Evolutionary conservation across 2,797 vertebrate genomes (phyloP), one percentile per base, ranked within the genome.

Genomic region (Percopsis omiscomaycus): DNA sequence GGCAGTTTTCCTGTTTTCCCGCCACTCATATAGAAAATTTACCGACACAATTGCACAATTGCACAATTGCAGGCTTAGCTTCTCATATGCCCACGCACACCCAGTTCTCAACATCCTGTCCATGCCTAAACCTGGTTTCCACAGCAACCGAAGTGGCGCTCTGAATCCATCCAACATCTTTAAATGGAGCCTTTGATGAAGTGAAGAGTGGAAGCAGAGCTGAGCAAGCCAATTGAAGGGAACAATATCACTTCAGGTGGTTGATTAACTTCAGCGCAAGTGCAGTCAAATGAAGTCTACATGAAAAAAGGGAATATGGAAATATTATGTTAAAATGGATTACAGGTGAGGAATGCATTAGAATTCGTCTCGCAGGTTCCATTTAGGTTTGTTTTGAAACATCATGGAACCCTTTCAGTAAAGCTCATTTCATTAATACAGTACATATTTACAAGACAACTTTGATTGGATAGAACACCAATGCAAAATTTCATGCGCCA

Each of bases 41-140:
- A 37, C 32, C 32, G 5, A 37, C 32, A 37, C 32, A 37, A 37
- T 37, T 37, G 32, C 5, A 37, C 32, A 37, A 37, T 6, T 37
- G 32, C 8, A 37, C 32, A 37, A 37, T 37, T 37, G 5, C 32
- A 37, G 32, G 32, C 32, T 37, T 37, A 37, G 32, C 32, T 37
- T 37, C 11, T 48, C n/a, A 48, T 48, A 48, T 48, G n/a, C 46
- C 11, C 46, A 48, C 46, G 5, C 84, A 82, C 79, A 55, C 76
- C 60, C 59, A 68, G 64, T 70, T 82, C 65, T 80, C 75, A 78
- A 86, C 80, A 84, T 83, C 69, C 78, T 73, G 78, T 78, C 79
- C 73, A 71, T 84, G 76, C 63, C 64, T 77, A 81, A 70, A 89
- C 87, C 82, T 86, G 91, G 90, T 92, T 88, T 82, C 90, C 87